These are phyloP conservation scores for Pinctada fucata DNA, from an alignment of 2,888 invertebrate species.

Conservation along the genomic window DNA sequence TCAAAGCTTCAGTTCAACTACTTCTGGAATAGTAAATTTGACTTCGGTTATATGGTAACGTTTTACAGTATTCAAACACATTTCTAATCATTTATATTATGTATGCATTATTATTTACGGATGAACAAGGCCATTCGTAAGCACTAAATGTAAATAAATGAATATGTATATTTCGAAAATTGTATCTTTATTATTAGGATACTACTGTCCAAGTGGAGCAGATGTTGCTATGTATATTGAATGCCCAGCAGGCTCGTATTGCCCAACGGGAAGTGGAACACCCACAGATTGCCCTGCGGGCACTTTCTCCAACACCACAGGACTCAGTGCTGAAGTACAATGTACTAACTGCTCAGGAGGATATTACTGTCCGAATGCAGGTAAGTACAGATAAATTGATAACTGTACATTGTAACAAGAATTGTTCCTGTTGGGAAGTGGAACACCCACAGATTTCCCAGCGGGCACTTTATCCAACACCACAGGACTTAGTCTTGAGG, in stretches of 20 bases:
- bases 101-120: no score
- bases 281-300: conserved; percentile 69
- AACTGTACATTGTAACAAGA: no score
- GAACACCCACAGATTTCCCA: conserved; percentile 64
- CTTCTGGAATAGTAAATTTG: no score
- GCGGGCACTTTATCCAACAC: conserved; percentile 70
- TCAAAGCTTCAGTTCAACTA: no score
- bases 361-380: conserved; percentile 67
- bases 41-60: no score
- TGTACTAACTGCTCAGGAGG: conserved; percentile 66
- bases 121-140: no score
- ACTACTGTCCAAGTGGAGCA: conserved; percentile 71
- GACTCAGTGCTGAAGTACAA: conserved; percentile 50
- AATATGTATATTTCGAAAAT: no score
- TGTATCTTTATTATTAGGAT: no score
- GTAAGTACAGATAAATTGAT: conserved; percentile 52
- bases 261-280: conserved; percentile 58
- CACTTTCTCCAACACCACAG: conserved; percentile 68
- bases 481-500: conserved; percentile 52
- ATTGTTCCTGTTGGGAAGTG: conserved; percentile 54
- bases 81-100: no score
- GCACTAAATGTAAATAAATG: no score
- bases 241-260: conserved; percentile 72
- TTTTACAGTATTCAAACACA: no score
- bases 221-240: conserved; percentile 59